These are phyloP conservation scores for Python bivittatus DNA, from an alignment of 2,113 vertebrate species.

Conservation along the genomic window DNA sequence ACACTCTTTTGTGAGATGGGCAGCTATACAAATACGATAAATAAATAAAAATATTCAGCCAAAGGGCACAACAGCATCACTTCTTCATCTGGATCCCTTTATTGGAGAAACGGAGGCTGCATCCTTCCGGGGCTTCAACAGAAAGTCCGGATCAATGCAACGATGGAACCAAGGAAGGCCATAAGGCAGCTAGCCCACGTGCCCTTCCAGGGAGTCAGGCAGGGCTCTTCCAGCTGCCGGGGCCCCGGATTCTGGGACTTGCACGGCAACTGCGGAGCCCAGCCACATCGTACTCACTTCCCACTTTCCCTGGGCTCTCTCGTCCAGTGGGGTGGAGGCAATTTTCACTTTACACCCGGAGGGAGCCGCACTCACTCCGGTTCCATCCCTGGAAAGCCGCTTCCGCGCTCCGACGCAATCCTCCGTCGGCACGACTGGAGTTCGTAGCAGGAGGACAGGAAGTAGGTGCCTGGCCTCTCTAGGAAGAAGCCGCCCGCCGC, in stretches of 20 bases:
- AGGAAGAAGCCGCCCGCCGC: neutral
- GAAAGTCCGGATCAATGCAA: too few species aligned
- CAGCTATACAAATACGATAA: too few species aligned
- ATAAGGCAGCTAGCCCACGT: too few species aligned
- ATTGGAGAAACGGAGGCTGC: too few species aligned
- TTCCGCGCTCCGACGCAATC: neutral
- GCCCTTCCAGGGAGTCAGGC: too few species aligned
- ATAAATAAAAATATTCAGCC: too few species aligned
- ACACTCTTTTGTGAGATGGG: too few species aligned
- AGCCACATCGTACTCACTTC: neutral
- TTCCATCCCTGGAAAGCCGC: neutral
- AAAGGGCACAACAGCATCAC: too few species aligned
- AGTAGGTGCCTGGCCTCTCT: neutral
- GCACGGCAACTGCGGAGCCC: neutral
- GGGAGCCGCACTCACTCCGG: neutral
- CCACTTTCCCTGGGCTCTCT: neutral
- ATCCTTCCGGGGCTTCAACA: too few species aligned
- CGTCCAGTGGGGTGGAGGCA: neutral
- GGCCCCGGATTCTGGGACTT: neutral
- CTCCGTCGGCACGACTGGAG: neutral
- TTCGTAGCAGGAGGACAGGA: neutral
- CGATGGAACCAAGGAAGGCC: too few species aligned
- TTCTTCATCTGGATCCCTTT: too few species aligned
- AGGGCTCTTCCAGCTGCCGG: neutral
- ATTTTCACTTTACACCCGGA: neutral